These are phyloP conservation scores for Dipus sagitta DNA, from an alignment of 2,797 vertebrate species.

Conservation along the genomic window DNA sequence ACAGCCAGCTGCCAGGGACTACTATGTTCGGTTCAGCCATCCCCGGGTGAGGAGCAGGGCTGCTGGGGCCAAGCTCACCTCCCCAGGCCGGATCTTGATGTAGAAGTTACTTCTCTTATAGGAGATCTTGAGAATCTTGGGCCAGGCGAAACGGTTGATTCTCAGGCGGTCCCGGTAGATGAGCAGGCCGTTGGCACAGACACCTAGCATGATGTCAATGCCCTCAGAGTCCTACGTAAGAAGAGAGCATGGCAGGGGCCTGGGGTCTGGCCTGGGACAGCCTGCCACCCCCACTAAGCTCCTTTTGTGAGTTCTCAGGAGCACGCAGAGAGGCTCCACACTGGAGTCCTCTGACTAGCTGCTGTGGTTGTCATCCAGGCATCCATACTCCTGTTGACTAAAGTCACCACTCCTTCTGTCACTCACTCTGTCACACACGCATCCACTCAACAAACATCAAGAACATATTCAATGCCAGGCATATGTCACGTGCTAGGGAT, in stretches of 20 bases:
- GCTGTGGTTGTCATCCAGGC: background rate
- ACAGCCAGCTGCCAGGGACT: background rate
- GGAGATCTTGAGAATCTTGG: conserved; percentile 99
- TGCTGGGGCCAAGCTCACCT: conserved; percentile 88
- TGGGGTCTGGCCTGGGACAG: background rate
- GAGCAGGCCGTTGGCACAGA: conserved; percentile 97
- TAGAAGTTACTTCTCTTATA: conserved; percentile 99
- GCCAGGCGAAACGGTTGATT: conserved; percentile 99
- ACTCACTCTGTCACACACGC: background rate
- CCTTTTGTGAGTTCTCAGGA: background rate
- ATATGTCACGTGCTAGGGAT: background rate
- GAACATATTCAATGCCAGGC: background rate
- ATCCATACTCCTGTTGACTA: background rate
- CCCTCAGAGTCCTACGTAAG: conserved; percentile 95
- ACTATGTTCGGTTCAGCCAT: background rate
- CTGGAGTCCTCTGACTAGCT: background rate
- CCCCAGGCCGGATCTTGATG: conserved; percentile 98
- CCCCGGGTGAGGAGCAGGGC: background rate
- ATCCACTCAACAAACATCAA: background rate
- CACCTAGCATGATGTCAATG: conserved; percentile 98
- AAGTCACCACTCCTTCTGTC: background rate
- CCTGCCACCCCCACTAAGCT: background rate
- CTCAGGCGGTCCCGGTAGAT: conserved; percentile 98
- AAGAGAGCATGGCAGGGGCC: background rate
- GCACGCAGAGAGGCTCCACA: background rate